These are phyloP conservation scores for Garrulus glandarius DNA, from an alignment of 2,797 vertebrate species.

Conservation along the genomic window DNA sequence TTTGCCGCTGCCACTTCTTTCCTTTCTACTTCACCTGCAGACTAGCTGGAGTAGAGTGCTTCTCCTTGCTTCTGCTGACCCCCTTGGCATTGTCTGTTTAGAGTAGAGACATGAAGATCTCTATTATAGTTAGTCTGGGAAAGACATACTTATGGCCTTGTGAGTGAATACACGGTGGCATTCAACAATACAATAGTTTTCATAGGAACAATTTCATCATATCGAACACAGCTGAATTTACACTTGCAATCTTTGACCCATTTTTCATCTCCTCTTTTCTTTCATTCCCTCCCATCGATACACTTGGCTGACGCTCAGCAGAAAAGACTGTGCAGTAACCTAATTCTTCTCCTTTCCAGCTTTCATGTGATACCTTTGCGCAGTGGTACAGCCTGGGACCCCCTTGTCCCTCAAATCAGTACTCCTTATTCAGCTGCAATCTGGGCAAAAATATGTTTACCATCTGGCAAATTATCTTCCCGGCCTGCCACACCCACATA, in stretches of 20 bases:
- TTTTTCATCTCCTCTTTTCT: conserved; percentile 42
- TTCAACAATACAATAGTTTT: conserved; percentile 26
- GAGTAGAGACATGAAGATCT: conserved; percentile 41
- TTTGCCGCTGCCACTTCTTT: neutral
- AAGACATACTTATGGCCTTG: conserved; percentile 52
- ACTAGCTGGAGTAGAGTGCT: conserved; percentile 48
- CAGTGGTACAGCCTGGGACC: neutral
- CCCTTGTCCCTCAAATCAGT: neutral
- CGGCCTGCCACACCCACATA: conserved; percentile 4
- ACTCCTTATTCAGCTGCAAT: conserved; percentile 1
- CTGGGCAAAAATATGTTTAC: conserved; percentile 48
- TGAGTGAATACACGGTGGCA: conserved; percentile 10
- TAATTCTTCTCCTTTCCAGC: neutral
- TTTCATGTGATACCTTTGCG: neutral
- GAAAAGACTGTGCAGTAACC: neutral
- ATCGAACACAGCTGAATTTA: conserved; percentile 49
- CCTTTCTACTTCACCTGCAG: conserved; percentile 51
- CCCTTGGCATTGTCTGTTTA: conserved; percentile 35
- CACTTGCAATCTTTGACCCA: conserved; percentile 49
- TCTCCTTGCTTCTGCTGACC: conserved; percentile 62
- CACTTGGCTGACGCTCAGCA: neutral
- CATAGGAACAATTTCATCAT: conserved; percentile 50
- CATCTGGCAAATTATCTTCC: conserved; percentile 63
- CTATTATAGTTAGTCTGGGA: conserved; percentile 51
- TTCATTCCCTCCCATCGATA: neutral